Conservation (phyloP, 2,888 invertebrate species). For the Diplolepis rosae region DNA sequence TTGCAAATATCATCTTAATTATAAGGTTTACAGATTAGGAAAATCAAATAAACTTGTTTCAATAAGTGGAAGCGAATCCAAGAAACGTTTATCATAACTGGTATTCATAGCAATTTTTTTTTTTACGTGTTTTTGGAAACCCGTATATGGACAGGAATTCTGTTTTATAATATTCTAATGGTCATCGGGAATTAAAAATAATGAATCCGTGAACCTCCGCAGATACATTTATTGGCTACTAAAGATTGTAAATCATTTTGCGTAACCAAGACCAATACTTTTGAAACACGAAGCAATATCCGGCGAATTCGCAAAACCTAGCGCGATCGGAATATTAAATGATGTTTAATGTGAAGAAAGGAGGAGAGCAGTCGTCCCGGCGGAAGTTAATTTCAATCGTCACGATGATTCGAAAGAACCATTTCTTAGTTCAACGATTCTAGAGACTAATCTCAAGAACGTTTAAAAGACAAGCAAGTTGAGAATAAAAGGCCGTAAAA, state of each 20-base stretch:
- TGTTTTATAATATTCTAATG: too few relatives aligned
- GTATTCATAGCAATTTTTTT: too few relatives aligned
- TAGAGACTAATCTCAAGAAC: conserved; percentile 14
- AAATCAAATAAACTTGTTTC: too few relatives aligned
- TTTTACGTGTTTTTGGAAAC: too few relatives aligned
- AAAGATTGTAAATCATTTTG: conserved; percentile 8
- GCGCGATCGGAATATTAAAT: conserved; percentile 27
- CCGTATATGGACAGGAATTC: too few relatives aligned
- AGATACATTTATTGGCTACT: background rate
- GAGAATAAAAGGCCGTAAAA: background rate
- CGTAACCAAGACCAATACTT: conserved; percentile 5
- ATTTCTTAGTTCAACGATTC: conserved; percentile 21
- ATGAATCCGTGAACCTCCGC: background rate
- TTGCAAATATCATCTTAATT: too few relatives aligned
- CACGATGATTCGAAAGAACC: conserved; percentile 21
- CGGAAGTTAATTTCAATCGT: conserved; percentile 29
- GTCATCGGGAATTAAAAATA: background rate
- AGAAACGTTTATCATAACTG: too few relatives aligned
- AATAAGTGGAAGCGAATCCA: too few relatives aligned
- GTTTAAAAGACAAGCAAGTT: background rate
- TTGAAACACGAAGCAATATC: conserved; percentile 30
- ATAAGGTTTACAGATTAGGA: too few relatives aligned
- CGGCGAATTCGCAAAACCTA: conserved; percentile 28
- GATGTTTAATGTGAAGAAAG: conserved; percentile 12
- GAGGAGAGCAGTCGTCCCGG: background rate